phyloP scores from a whole-genome alignment of 2,888 invertebrate genomes.

The Congeria kusceri region DNA sequence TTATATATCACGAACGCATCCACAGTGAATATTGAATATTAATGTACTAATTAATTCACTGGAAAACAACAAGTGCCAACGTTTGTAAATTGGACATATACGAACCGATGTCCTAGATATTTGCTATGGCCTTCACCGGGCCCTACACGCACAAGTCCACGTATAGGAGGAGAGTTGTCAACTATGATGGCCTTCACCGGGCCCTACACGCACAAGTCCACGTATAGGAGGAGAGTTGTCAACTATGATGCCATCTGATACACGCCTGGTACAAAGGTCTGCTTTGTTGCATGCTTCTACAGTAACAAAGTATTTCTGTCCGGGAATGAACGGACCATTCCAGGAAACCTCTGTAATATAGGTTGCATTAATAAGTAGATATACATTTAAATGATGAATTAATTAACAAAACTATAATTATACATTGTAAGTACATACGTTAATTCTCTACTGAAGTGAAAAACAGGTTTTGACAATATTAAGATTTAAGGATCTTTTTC shows the following conservation, averaged over 20 bases:
- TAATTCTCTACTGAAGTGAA: no score
- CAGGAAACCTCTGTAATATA: constrained; percentile 50
- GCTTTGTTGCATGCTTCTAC: constrained; percentile 72
- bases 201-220: constrained; percentile 61
- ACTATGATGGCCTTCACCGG: constrained; percentile 41
- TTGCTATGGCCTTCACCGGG: constrained; percentile 30
- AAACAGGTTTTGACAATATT: no score
- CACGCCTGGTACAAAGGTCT: constrained; percentile 52
- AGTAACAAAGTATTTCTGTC: constrained; percentile 58
- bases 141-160: constrained; percentile 61
- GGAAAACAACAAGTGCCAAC: no score
- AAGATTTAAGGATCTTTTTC: not conserved
- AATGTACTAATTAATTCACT: no score
- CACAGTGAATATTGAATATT: no score
- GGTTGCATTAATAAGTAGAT: not conserved
- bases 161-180: constrained; percentile 69
- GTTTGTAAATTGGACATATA: not conserved
- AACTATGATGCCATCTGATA: constrained; percentile 67
- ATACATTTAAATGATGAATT: no score
- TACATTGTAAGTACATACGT: no score
- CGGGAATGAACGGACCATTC: constrained; percentile 52
- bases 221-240: constrained; percentile 69
- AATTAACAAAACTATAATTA: no score
- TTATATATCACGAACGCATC: no score
- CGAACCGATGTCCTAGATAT: constrained; percentile 50